These are phyloP conservation scores for Pomatorhinus ruficollis DNA, from an alignment of 2,113 vertebrate species.

Conservation along the genomic window DNA sequence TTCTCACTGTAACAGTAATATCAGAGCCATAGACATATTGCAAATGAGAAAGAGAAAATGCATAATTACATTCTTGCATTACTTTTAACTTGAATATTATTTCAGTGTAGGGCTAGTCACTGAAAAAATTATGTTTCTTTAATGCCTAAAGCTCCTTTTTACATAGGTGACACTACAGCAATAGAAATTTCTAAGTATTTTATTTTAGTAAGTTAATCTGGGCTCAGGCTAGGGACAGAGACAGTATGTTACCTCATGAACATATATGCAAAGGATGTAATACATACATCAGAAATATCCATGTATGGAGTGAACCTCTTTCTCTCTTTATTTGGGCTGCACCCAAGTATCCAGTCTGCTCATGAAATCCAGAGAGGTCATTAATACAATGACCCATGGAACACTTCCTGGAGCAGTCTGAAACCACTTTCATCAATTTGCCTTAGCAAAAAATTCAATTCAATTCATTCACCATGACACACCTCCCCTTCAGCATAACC, in stretches of 20 bases:
- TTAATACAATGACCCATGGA: not conserved
- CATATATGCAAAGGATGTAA: not conserved
- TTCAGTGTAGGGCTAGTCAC: not conserved
- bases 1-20: not conserved
- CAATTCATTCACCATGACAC: not conserved
- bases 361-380: not conserved
- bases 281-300: not conserved
- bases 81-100: not conserved
- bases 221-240: not conserved
- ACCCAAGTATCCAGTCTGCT: not conserved
- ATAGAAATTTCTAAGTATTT: not conserved
- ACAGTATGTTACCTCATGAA: not conserved
- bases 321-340: not conserved
- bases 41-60: not conserved
- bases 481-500: not conserved
- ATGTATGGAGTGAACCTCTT: not conserved
- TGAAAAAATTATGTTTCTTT: not conserved
- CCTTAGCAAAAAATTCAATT: not conserved
- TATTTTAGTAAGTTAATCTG: not conserved
- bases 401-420: not conserved
- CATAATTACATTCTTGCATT: not conserved
- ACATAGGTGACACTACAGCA: not conserved
- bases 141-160: not conserved
- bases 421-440: not conserved
- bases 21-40: accelerated